Percentiles rank a stretch among this genome's conserved stretches.
Evolutionary conservation across 2,113 vertebrate genomes (phyloP).

Genomic region (Pica pica): DNA sequence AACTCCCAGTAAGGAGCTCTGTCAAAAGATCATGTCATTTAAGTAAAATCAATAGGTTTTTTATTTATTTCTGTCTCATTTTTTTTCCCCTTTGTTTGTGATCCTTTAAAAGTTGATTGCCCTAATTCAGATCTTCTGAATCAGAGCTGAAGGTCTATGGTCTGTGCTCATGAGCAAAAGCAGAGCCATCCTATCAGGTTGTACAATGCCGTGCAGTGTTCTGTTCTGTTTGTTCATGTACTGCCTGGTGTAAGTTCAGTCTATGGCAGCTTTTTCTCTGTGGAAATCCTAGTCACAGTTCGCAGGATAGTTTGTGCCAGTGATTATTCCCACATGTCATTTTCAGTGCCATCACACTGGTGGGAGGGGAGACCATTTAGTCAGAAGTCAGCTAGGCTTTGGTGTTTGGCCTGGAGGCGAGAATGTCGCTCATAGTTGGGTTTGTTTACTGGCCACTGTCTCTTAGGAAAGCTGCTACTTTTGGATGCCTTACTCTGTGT

Average conservation of each 20-base stretch:
- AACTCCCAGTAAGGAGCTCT: neutral
- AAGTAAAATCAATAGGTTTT: neutral
- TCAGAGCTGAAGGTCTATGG: neutral
- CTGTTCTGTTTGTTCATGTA: neutral
- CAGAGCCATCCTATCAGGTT: neutral
- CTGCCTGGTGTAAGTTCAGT: neutral
- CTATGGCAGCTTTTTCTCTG: neutral
- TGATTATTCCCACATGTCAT: neutral
- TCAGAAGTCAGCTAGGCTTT: neutral
- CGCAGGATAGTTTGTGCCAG: neutral
- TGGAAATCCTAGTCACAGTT: neutral
- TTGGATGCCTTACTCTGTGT: neutral
- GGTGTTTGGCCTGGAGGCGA: neutral
- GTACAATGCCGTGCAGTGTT: fast-evolving
- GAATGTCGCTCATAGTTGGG: neutral
- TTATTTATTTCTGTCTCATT: neutral
- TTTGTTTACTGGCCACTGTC: neutral
- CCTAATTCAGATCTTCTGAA: neutral
- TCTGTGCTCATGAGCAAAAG: neutral
- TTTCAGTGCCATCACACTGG: neutral
- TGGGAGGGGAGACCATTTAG: neutral
- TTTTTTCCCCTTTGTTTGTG: neutral
- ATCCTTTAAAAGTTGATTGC: neutral
- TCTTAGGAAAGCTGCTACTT: neutral
- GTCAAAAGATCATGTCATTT: neutral